Conservation (phyloP, 2,113 vertebrate species). For the Chlorocebus sabaeus region DNA sequence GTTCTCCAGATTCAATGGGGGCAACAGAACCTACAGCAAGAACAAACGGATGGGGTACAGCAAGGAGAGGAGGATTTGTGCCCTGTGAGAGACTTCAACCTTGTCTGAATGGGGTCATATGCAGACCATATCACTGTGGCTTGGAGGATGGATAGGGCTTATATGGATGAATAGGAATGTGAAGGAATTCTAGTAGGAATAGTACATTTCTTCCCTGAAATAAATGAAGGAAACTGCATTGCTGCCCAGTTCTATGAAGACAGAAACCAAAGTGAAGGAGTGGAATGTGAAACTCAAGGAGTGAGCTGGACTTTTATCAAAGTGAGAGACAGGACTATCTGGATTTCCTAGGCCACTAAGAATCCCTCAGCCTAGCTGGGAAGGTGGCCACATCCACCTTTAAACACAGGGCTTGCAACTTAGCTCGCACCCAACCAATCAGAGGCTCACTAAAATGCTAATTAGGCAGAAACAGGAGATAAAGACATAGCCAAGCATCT, state of each 20-base stretch:
- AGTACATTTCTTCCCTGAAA: neutral
- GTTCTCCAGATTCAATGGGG: neutral
- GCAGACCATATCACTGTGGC: neutral
- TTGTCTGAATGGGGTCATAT: neutral
- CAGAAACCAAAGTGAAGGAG: neutral
- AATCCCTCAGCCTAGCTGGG: no score
- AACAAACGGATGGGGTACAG: neutral
- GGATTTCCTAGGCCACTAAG: no score
- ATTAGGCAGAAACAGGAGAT: no score
- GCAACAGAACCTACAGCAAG: fast-evolving
- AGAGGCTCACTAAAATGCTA: no score
- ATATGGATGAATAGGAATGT: neutral
- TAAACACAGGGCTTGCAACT: no score
- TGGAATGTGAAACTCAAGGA: neutral
- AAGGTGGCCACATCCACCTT: no score
- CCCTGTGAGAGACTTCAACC: fast-evolving
- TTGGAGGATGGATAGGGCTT: neutral
- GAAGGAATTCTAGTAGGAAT: neutral
- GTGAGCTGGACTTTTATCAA: neutral
- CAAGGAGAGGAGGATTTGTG: no score
- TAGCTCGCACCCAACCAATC: no score
- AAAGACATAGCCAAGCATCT: no score
- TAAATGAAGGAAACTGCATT: neutral
- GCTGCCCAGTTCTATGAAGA: neutral
- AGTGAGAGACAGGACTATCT: no score